Conservation (phyloP, 2,797 vertebrate species). For the Scleropages formosus region DNA sequence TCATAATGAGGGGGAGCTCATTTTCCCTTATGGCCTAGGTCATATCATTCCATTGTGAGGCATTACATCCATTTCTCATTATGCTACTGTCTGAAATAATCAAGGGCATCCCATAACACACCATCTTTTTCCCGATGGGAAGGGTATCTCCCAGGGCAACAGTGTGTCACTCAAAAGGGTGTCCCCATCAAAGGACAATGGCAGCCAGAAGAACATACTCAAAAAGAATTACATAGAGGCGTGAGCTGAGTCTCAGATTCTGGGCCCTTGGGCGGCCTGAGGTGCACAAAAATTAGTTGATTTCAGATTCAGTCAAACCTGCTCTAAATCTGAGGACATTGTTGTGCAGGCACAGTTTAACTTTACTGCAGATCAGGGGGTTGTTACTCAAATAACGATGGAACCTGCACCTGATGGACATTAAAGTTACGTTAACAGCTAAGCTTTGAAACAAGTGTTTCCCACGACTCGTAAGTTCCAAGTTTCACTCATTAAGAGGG, state of each 20-base stretch:
- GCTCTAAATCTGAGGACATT: too few species aligned
- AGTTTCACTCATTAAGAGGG: too few species aligned
- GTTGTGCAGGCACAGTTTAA: too few species aligned
- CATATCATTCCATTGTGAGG: slow-evolving; percentile 6
- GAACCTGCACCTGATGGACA: too few species aligned
- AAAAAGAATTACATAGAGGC: slow-evolving; percentile 6
- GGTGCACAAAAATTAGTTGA: too few species aligned
- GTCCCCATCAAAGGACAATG: slow-evolving; percentile 9
- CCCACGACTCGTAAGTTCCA: too few species aligned
- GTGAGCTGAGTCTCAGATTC: not conserved
- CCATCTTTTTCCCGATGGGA: slow-evolving; percentile 16
- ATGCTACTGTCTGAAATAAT: not conserved
- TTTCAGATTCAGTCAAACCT: not conserved
- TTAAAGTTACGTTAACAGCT: too few species aligned
- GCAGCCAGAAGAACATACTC: slow-evolving; percentile 14
- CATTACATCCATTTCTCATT: not conserved
- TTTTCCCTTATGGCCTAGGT: not conserved
- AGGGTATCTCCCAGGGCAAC: slow-evolving; percentile 1
- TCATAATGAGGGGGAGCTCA: not conserved
- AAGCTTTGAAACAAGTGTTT: too few species aligned
- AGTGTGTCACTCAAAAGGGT: not conserved
- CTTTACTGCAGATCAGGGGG: too few species aligned
- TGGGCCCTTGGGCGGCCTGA: not conserved
- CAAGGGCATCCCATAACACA: slow-evolving; percentile 6
- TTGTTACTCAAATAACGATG: too few species aligned